Evolutionary conservation across 53 echinoderm and acorn worm genomes (phyloP).

Genomic region (Paracentrotus lividus): DNA sequence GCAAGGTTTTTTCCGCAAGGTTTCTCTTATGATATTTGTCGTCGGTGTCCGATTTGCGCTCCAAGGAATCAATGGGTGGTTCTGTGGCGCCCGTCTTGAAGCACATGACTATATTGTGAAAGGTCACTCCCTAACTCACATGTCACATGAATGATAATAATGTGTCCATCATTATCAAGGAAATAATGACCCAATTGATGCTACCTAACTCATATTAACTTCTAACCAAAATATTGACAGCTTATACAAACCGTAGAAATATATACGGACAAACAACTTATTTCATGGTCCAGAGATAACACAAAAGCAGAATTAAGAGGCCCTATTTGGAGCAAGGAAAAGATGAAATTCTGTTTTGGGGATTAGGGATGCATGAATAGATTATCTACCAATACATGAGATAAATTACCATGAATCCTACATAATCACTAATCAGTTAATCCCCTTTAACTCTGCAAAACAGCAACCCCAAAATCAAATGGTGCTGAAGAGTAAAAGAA

Average conservation of each 20-base stretch:
- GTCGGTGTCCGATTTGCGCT: slow-evolving; percentile 30
- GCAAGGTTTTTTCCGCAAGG: background rate
- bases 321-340: background rate
- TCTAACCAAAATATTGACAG: slow-evolving; percentile 4
- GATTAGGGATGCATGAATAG: background rate
- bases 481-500: background rate
- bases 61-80: slow-evolving; percentile 30
- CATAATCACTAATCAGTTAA: background rate
- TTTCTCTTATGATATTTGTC: background rate
- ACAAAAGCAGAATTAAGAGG: background rate
- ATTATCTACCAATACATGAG: background rate
- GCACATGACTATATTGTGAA: slow-evolving; percentile 16
- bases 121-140: background rate
- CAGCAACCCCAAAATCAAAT: background rate
- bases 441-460: background rate
- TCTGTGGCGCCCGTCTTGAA: slow-evolving; percentile 1
- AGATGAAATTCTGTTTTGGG: background rate
- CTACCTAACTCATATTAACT: background rate
- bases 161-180: background rate
- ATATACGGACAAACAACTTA: slow-evolving; percentile 43
- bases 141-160: slow-evolving; percentile 5
- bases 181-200: background rate
- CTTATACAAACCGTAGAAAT: background rate
- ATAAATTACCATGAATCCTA: slow-evolving; percentile 3
- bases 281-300: background rate